phyloP scores from a whole-genome alignment of 2,888 invertebrate genomes.

The Pachliopta kotzebuea region DNA sequence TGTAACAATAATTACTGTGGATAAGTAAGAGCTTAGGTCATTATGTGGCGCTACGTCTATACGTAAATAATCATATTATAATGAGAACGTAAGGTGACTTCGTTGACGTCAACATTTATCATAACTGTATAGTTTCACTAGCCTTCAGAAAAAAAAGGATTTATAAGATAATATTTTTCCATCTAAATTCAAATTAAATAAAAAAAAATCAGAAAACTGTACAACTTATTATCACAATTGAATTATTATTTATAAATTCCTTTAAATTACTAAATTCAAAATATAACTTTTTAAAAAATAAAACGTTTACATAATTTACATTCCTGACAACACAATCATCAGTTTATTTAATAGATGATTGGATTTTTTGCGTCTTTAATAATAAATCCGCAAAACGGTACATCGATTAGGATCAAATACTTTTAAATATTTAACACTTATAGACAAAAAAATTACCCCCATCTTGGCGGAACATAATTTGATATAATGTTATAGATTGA shows the following conservation, averaged over 20 bases:
- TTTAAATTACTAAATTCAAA: background rate
- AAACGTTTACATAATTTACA: background rate
- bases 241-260: too few relatives aligned
- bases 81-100: background rate
- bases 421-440: constrained; percentile 26
- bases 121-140: background rate
- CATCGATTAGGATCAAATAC: constrained; percentile 1
- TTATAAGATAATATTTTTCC: background rate
- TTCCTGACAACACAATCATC: background rate
- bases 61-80: background rate
- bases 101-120: background rate
- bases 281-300: background rate
- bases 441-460: constrained; percentile 44
- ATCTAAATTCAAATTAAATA: too few relatives aligned
- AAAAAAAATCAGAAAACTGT: too few relatives aligned
- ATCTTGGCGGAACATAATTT: constrained; percentile 49
- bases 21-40: constrained; percentile 3
- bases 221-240: too few relatives aligned
- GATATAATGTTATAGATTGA: constrained; percentile 18
- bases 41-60: background rate
- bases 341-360: background rate
- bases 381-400: constrained; percentile 41
- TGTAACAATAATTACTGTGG: constrained; percentile 20
- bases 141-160: background rate
- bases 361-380: constrained; percentile 40